Evolutionary conservation across 2,888 invertebrate genomes (phyloP), one percentile per base, ranked within the genome.

Genomic region (Glyphotaelius pellucidus): DNA sequence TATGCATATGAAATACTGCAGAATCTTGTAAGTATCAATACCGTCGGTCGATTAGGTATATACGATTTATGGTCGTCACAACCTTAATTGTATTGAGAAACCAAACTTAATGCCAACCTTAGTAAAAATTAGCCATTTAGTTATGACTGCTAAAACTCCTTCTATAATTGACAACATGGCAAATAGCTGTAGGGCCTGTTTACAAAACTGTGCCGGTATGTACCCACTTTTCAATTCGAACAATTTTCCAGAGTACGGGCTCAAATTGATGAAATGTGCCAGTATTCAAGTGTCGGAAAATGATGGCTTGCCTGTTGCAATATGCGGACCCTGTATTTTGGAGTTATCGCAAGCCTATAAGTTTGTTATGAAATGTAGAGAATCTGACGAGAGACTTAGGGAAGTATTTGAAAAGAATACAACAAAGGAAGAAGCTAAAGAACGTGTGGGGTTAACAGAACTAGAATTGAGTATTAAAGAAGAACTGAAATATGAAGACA

Each of bases 291-390:
- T 93, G 30, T 19, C 67, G 2, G 90, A 84, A 32, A 67, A 88
- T n/a, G 92, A 93, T 32, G 92, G 91, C 32, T 85, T 93, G 12
- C 93, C 93, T 31, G 35, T 67, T 19, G 38, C 84, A 4, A 91
- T 93, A 30, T 93, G 93, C 35, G 67, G 84, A 15, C 30, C 52
- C 15, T 93, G 93, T 91, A 32, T 89, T 7, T 14, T 85, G 15
- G 90, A 92, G 80, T 85, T 93, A 52, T 84, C 90, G 25, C 35
- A 87, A n/a, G 92, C 90, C 5, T 90, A 93, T 80, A 81, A 83
- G 14, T 92, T 93, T 92, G 81, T 93, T 9, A 52, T 84, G n/a
- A 92, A 91, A 89, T 92, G 92, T 80, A 85, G 83, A 67, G 85
- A 92, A 42, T 86, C 93, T 31, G 92, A 93, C 30, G 79, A 87